A percentile compares a stretch with the other conserved stretches of the same genome.
Conservation (phyloP, 1,140 invertebrate species). For the Ceratosolen solmsi region DNA sequence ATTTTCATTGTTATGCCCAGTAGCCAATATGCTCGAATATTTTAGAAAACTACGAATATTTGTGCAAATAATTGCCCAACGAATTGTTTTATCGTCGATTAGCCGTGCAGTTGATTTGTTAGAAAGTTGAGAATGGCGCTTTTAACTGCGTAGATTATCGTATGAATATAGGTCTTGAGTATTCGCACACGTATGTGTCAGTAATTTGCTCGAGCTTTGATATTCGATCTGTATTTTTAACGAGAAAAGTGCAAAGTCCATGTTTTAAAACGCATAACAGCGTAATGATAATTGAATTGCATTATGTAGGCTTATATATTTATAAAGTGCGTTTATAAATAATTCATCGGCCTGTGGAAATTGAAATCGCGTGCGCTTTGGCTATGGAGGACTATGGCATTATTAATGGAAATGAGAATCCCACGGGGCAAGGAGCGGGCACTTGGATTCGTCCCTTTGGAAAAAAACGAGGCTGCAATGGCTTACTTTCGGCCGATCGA, state of each 20-base stretch:
- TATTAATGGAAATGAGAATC: not conserved
- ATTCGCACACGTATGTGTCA: not conserved
- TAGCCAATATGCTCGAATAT: too few species aligned
- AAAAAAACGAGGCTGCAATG: not conserved
- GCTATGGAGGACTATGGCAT: not conserved
- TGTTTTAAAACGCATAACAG: not conserved
- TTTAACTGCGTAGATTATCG: not conserved
- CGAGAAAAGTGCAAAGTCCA: not conserved
- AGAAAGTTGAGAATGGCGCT: not conserved
- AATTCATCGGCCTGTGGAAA: not conserved
- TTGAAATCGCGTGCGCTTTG: not conserved
- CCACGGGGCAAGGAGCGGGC: not conserved
- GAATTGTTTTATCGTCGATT: not conserved
- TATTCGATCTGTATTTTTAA: not conserved
- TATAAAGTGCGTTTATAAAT: not conserved
- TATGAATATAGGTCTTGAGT: not conserved
- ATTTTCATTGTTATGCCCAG: too few species aligned
- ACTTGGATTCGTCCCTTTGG: not conserved
- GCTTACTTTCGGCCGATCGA: slow-evolving; percentile 3
- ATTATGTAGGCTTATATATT: not conserved
- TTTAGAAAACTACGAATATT: too few species aligned
- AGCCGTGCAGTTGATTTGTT: not conserved
- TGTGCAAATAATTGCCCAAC: not conserved
- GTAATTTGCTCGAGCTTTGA: not conserved
- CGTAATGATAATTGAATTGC: not conserved